Percentiles rank a stretch among this genome's conserved stretches.
Conservation (phyloP, 30 jellyfish, hydroid and myxozoan species). For the Aurelia aurita complex sp. Pacific region DNA sequence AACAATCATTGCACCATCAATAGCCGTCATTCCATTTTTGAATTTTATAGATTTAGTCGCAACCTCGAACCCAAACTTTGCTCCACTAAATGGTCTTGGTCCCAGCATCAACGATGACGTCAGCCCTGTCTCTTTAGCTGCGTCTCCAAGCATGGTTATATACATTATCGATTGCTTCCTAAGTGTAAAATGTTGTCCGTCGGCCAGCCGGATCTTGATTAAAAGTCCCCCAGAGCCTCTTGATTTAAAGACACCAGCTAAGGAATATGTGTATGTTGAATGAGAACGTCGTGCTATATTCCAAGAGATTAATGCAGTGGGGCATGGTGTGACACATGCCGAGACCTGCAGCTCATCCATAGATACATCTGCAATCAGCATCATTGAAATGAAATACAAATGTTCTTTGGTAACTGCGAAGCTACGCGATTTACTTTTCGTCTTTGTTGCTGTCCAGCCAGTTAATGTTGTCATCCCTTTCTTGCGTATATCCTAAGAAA, state of each 20-base stretch:
- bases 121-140: background rate
- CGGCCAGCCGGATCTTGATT: background rate
- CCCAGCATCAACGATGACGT: background rate
- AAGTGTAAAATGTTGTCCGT: background rate
- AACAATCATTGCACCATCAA: constrained; percentile 20
- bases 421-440: constrained; percentile 4
- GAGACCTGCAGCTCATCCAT: background rate
- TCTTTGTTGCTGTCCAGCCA: background rate
- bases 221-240: background rate
- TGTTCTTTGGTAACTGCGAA: background rate
- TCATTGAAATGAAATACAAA: constrained; percentile 8
- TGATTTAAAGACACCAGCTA: constrained; percentile 33
- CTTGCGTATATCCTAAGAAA: background rate
- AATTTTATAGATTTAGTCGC: background rate
- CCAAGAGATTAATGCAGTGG: background rate
- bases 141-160: constrained; percentile 15
- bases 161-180: constrained; percentile 16
- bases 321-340: background rate
- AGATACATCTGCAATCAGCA: constrained; percentile 19
- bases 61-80: background rate
- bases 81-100: background rate
- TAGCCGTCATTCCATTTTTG: background rate
- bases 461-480: constrained; percentile 1
- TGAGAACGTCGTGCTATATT: background rate
- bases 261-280: constrained; percentile 5